phyloP scores from a whole-genome alignment of 2,113 vertebrate species.

The Rhagologus leucostigma region DNA sequence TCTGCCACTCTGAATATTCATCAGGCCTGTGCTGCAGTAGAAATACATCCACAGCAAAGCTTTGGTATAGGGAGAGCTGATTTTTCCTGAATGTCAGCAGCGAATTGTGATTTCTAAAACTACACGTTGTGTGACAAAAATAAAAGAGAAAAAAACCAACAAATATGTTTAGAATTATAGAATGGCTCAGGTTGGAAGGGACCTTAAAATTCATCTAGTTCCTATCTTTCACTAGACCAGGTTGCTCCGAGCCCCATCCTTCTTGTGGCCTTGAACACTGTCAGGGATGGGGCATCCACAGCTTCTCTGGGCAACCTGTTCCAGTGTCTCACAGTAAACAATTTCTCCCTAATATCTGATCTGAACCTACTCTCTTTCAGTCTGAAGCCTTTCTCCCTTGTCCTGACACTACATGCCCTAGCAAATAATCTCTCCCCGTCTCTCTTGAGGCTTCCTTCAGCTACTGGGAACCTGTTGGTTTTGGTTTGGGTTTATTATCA shows the following conservation, averaged over 20 bases:
- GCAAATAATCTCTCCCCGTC: neutral
- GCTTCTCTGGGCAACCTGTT: neutral
- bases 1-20: neutral
- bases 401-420: neutral
- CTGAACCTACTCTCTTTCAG: neutral
- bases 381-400: neutral
- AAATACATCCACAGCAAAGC: neutral
- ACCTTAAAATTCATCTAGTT: neutral
- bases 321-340: neutral
- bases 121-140: accelerated
- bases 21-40: neutral
- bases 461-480: neutral
- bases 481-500: neutral
- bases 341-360: neutral
- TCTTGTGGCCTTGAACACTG: neutral
- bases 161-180: neutral
- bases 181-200: neutral
- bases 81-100: neutral
- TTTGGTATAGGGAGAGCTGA: neutral
- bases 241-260: neutral
- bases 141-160: neutral
- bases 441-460: neutral
- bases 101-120: neutral
- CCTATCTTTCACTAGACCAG: neutral
- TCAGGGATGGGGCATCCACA: too few relatives aligned